Percentiles rank a stretch among this genome's conserved stretches.
Evolutionary conservation across 2,113 vertebrate species (phyloP).

Genomic region (Guaruba guarouba): DNA sequence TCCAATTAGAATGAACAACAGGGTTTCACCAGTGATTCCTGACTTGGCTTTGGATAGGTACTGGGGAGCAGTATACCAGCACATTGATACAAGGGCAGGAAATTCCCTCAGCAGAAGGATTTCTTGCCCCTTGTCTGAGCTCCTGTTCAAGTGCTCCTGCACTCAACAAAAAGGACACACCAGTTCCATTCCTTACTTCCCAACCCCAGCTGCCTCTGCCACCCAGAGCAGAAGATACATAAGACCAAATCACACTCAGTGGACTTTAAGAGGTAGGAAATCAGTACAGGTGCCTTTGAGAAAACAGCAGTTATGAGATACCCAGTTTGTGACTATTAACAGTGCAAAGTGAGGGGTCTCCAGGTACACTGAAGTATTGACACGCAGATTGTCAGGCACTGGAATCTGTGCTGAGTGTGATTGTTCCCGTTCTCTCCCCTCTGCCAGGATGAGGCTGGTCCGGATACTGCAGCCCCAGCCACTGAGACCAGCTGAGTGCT

Average conservation of each 20-base stretch:
- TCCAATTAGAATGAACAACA: not conserved
- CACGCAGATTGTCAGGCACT: not conserved
- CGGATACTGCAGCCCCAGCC: not conserved
- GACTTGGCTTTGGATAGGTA: not conserved
- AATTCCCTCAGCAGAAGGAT: not conserved
- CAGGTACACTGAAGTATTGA: not conserved
- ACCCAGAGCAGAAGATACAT: not conserved
- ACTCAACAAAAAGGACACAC: not conserved
- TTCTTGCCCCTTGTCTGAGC: not conserved
- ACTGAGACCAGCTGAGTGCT: not conserved
- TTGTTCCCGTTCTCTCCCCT: not conserved
- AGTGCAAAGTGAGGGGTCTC: accelerated
- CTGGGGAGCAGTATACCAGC: not conserved
- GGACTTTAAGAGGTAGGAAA: not conserved
- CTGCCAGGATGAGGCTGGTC: not conserved
- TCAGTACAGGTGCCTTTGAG: not conserved
- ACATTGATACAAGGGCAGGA: not conserved
- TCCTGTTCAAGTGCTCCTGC: not conserved
- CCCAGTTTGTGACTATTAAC: no score
- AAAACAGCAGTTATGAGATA: not conserved
- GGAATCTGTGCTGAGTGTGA: not conserved
- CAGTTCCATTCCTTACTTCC: not conserved
- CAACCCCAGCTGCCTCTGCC: not conserved
- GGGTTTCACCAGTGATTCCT: not conserved
- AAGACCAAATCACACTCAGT: not conserved